phyloP scores from a whole-genome alignment of 2,888 invertebrate genomes.

The Plebejus anna region DNA sequence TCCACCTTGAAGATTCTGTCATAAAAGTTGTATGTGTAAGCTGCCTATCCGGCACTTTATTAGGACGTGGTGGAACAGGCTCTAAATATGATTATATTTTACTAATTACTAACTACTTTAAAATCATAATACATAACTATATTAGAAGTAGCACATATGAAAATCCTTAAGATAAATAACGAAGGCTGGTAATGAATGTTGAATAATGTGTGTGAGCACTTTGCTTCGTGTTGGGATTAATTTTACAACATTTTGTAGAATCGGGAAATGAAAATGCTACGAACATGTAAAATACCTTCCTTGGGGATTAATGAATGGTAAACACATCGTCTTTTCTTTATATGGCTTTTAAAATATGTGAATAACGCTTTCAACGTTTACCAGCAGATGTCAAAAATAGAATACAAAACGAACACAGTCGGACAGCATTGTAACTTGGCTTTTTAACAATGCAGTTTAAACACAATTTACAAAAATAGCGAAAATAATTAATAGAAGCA shows the following conservation, averaged over 20 bases:
- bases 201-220: background rate
- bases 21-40: too few species aligned
- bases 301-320: background rate
- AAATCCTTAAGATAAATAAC: background rate
- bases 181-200: constrained; percentile 11
- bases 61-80: too few species aligned
- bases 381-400: background rate
- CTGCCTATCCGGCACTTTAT: too few species aligned
- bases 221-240: constrained; percentile 16
- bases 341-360: background rate
- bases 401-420: background rate
- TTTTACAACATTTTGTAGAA: constrained; percentile 9
- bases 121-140: too few species aligned
- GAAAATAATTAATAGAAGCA: background rate
- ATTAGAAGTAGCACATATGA: background rate
- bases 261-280: constrained; percentile 17
- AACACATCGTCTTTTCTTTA: background rate
- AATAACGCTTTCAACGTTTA: background rate
- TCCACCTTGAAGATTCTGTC: too few species aligned
- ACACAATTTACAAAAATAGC: background rate
- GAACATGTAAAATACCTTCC: constrained; percentile 1
- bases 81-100: too few species aligned
- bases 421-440: background rate
- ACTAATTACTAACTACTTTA: too few species aligned
- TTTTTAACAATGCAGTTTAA: background rate